Percentiles rank a stretch among this genome's conserved stretches.
Conservation (phyloP, 2,888 invertebrate genomes). For the Dolichomitus sp. region DNA sequence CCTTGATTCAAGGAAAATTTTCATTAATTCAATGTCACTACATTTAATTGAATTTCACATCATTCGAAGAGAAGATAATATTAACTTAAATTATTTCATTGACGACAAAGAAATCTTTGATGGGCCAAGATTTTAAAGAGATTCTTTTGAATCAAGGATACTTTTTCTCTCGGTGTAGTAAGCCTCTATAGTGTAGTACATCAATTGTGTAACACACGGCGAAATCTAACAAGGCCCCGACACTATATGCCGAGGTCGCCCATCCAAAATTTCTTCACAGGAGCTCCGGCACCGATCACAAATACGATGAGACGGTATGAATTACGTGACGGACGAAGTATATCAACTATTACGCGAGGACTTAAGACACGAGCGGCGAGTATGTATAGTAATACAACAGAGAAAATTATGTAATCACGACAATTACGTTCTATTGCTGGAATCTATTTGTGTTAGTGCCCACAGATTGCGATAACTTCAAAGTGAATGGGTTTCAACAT, state of each 20-base stretch:
- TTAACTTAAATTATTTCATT: no score
- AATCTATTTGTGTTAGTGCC: slow-evolving; percentile 25
- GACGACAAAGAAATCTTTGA: no score
- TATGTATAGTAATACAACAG: not conserved
- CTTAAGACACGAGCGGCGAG: not conserved
- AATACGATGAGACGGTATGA: not conserved
- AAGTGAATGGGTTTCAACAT: slow-evolving; percentile 8
- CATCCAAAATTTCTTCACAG: not conserved
- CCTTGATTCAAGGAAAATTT: no score
- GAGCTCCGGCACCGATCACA: not conserved
- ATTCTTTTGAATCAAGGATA: no score
- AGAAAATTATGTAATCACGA: slow-evolving; percentile 31
- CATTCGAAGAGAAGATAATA: no score
- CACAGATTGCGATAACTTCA: slow-evolving; percentile 22
- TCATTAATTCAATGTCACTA: no score
- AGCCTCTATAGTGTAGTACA: not conserved
- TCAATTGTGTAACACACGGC: not conserved
- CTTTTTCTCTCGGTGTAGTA: no score
- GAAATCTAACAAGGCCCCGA: not conserved
- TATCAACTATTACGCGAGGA: slow-evolving; percentile 16
- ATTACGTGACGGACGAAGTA: slow-evolving; percentile 6
- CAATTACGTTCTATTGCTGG: slow-evolving; percentile 34
- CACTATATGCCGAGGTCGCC: not conserved
- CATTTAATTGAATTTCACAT: no score
- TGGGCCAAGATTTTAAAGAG: no score